A percentile compares a stretch with the other conserved stretches of the same genome.
These are phyloP conservation scores for Nysson spinosus DNA, from an alignment of 2,888 invertebrate genomes.

Conservation along the genomic window DNA sequence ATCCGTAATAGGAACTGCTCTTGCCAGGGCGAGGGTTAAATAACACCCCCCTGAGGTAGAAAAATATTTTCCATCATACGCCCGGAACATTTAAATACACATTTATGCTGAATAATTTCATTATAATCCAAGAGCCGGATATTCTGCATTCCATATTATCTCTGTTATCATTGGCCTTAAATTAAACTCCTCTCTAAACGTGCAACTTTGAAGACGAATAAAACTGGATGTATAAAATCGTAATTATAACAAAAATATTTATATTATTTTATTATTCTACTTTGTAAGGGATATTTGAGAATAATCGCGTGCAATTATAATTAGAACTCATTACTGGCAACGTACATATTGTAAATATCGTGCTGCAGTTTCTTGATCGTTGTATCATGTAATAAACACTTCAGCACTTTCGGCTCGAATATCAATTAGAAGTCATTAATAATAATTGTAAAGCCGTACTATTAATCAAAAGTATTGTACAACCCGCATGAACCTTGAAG, in stretches of 20 bases:
- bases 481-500: neutral
- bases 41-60: slow-evolving; percentile 35
- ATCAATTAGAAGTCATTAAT: neutral
- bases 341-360: no score
- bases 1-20: slow-evolving; percentile 51
- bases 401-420: neutral
- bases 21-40: slow-evolving; percentile 40
- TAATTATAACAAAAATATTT: no score
- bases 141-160: neutral
- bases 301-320: no score
- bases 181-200: neutral
- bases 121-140: slow-evolving; percentile 31
- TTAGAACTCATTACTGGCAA: no score
- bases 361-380: no score
- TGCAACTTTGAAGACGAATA: neutral
- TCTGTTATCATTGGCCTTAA: slow-evolving; percentile 4
- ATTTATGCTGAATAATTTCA: slow-evolving; percentile 49
- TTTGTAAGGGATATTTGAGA: no score
- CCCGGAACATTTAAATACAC: slow-evolving; percentile 47
- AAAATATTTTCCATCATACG: slow-evolving; percentile 45
- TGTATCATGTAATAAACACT: no score
- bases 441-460: neutral
- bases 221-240: no score
- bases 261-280: no score
- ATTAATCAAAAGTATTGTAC: neutral